Evolutionary conservation across 2,797 vertebrate genomes (phyloP), one percentile per base, ranked within the genome.

Genomic region (Phyllotis vaccarum): DNA sequence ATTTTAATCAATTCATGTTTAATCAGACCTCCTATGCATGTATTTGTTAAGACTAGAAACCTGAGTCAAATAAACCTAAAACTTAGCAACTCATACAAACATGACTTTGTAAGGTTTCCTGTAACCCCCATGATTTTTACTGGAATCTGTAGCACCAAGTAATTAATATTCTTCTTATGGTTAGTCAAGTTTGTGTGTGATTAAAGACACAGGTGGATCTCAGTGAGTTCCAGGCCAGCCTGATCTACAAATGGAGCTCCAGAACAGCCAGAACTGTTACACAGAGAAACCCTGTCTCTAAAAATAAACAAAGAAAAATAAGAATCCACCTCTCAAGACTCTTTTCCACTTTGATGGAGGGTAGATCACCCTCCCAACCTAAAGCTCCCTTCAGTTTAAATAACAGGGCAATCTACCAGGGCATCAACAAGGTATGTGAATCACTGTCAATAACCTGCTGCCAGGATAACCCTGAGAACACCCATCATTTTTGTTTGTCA

Each of bases 401-500:
- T 62, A 92, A 83, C 31, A 90, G 60, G 43, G 91, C 49, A 92
- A 81, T 86, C 31, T 70, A 86, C 79, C 52, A 80, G 83, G 70
- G 52, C 14, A 0, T 54, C 86, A 74, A 58, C 8, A 11, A 60
- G 92, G 90, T 79, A 90, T 72, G 75, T 54, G 82, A 78, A 81
- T 97, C 76, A 54, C 46, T 21, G 68, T 90, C 80, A 90, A n/a
- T 70, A 46, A 78, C 40, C 34, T 81, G 54, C 94, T 75, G 93
- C 91, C 83, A 94, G 86, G 49, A 85, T 62, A 68, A 88, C 92
- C 94, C 74, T 93, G 79, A 93, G 93, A 96, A 78, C 34, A 87
- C 95, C 76, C 31, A 86, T 93, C 89, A 94, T 66, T 86, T 97
- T 40, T 96, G 95, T 97, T 40, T 96, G 95, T 94, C 94, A 93